Conservation (phyloP, 1,140 invertebrate genomes). For the Tribolium madens region DNA sequence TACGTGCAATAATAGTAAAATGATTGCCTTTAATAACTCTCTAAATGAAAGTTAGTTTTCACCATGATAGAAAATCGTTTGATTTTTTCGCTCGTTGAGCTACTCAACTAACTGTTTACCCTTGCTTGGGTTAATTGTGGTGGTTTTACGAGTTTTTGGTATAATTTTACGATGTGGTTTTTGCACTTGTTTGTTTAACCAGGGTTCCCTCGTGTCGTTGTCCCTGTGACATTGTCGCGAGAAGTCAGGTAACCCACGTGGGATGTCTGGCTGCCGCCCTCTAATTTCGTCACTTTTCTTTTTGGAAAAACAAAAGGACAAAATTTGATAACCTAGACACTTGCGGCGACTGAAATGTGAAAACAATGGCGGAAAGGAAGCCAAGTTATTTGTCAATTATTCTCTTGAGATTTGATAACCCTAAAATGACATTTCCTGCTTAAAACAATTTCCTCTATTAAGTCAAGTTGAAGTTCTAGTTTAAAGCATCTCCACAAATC, state of each 20-base stretch:
- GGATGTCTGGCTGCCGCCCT: constrained; percentile 31
- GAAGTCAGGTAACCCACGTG: constrained; percentile 45
- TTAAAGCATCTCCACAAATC: constrained; percentile 15
- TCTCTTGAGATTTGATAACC: constrained; percentile 50
- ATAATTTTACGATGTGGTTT: constrained; percentile 32
- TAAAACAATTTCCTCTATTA: constrained; percentile 48
- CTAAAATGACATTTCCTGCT: constrained; percentile 51
- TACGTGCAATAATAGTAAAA: constrained; percentile 43
- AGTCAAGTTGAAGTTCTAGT: constrained; percentile 38
- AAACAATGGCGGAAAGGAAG: constrained; percentile 27
- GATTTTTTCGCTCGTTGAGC: not conserved
- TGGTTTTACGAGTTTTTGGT: constrained; percentile 13
- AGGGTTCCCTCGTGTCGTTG: constrained; percentile 34
- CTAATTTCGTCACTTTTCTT: not conserved
- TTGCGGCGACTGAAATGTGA: not conserved
- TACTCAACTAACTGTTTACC: not conserved
- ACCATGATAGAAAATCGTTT: constrained; percentile 30
- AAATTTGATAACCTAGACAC: too few relatives aligned
- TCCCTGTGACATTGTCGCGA: constrained; percentile 50
- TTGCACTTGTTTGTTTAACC: constrained; percentile 14
- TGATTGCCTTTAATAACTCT: constrained; percentile 41
- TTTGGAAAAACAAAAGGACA: not conserved
- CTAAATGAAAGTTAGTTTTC: constrained; percentile 46
- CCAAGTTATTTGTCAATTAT: constrained; percentile 38
- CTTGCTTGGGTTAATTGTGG: not conserved